Conservation (phyloP, 2,888 invertebrate genomes). For the Phyllotreta cruciferae region DNA sequence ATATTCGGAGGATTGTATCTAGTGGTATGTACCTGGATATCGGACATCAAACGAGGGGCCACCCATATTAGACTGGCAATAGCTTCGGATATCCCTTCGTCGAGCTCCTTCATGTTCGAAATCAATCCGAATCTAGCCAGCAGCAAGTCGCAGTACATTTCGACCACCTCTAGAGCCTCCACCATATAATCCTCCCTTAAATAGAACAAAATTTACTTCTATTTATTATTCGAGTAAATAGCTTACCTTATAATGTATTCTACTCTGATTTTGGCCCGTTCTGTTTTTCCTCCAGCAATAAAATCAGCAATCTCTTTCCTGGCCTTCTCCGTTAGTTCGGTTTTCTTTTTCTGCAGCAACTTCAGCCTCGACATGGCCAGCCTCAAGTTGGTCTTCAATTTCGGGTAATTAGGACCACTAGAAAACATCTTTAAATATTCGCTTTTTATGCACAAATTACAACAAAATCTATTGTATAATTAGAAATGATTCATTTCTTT, state of each 20-base stretch:
- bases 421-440: constrained; percentile 75
- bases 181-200: constrained; percentile 97
- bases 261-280: constrained; percentile 94
- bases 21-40: constrained; percentile 72
- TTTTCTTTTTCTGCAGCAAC: constrained; percentile 95
- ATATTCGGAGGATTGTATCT: too few relatives aligned
- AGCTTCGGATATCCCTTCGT: constrained; percentile 94
- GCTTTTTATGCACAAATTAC: background rate
- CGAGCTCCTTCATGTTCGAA: constrained; percentile 95
- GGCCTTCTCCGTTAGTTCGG: constrained; percentile 94
- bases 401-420: constrained; percentile 90
- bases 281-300: constrained; percentile 82
- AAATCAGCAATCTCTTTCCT: constrained; percentile 98
- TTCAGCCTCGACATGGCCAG: constrained; percentile 93
- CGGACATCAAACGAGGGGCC: constrained; percentile 88
- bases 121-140: constrained; percentile 95
- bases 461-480: constrained; percentile 13
- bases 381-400: constrained; percentile 94
- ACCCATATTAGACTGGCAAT: constrained; percentile 98
- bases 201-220: constrained; percentile 15
- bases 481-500: constrained; percentile 25
- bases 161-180: constrained; percentile 98
- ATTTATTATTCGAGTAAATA: background rate
- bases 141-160: constrained; percentile 98
- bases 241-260: constrained; percentile 91